Evolutionary conservation across 2,888 invertebrate species (phyloP), one percentile per base, ranked within the genome.

Genomic region (Chaetoderma sp.): DNA sequence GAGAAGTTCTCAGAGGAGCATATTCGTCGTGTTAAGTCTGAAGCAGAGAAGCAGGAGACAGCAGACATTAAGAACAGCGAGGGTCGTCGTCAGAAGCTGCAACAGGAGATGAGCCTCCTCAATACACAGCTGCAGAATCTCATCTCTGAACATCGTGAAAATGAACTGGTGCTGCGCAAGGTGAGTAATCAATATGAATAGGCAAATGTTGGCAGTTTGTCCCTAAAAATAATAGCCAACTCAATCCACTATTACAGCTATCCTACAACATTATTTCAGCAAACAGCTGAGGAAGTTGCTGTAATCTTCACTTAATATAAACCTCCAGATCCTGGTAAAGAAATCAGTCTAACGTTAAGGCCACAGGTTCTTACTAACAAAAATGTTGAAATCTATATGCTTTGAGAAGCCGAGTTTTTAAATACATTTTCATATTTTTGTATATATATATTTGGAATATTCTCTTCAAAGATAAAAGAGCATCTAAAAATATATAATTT

Each of bases 1-100:
- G 83, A 86, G 70, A 85, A 84, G 72, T 80, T 80, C 60, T 80
- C 86, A 16, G 83, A 85, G 54, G 86, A 86, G 30, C 79, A 82
- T 57, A 84, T 84, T 54, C 74, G 82, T 2, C 71, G 84, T 21
- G 82, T 80, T 0, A 83, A 82, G 62, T 71, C 78, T 27, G 86
- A 86, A 50, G 85, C 86, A n/a, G 86, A 86, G 57, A 85, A 85
- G 66, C 84, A 86, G 60, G 83, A 86, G 60, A 69, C 76, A 16
- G 78, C 83, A 4, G 86, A 86, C 65, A 70, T 75, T 45, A 86
- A 86, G 68, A 85, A 82, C 74, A 84, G 84, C 59, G 86, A 86
- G 25, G 84, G 85, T 33, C 81, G 81, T 67, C 75, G 73, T 25
- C 78, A 79, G 60, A 80, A 84, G 50, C 72, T 86, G 21, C 76